These are phyloP conservation scores for Dendrocincla tyrannina DNA, from an alignment of 2,797 vertebrate genomes.

Conservation along the genomic window DNA sequence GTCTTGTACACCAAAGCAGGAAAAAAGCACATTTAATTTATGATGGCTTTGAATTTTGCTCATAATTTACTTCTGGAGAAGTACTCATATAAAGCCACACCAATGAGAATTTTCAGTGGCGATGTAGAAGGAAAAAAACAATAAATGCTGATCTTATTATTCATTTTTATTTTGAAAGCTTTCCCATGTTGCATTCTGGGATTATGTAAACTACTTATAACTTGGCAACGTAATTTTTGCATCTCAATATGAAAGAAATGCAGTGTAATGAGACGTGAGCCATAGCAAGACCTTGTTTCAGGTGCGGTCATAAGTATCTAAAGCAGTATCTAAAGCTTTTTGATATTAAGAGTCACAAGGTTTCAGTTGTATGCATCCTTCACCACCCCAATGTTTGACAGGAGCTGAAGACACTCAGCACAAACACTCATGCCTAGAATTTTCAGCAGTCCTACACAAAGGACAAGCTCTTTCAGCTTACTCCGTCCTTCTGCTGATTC, in stretches of 20 bases:
- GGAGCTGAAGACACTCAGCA: not conserved
- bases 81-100: slow-evolving; percentile 71
- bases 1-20: slow-evolving; percentile 78
- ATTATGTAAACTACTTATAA: slow-evolving; percentile 68
- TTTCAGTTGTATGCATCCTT: not conserved
- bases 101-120: slow-evolving; percentile 71
- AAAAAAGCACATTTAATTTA: slow-evolving; percentile 79
- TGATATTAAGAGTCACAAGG: not conserved
- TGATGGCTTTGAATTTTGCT: slow-evolving; percentile 78
- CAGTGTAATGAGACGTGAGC: not conserved
- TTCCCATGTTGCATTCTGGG: slow-evolving; percentile 50
- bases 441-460: not conserved
- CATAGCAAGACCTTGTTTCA: not conserved
- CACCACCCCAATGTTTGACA: not conserved
- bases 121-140: slow-evolving; percentile 53
- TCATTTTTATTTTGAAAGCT: slow-evolving; percentile 64
- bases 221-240: slow-evolving; percentile 36
- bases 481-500: not conserved
- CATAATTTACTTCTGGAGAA: slow-evolving; percentile 79
- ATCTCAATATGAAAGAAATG: not conserved
- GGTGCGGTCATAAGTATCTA: not conserved
- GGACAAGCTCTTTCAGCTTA: not conserved
- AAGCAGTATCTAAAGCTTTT: not conserved
- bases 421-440: not conserved
- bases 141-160: slow-evolving; percentile 71